Percentiles rank a stretch among this genome's conserved stretches.
Conservation (phyloP, 2,888 invertebrate genomes). For the Cordylochernes scorpioides region DNA sequence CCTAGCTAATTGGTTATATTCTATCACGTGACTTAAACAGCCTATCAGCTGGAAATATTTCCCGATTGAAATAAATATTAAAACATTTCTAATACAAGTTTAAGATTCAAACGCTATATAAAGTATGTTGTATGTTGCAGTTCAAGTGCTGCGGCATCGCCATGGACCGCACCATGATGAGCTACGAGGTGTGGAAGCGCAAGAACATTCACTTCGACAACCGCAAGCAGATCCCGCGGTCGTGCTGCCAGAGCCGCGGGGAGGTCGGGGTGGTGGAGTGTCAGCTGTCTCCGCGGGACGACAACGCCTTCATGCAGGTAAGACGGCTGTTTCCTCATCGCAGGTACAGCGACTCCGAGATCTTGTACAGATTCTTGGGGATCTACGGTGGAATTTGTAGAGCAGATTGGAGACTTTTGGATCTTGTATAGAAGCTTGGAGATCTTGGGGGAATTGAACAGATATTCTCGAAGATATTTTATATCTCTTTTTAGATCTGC, state of each 20-base stretch:
- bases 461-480: too few relatives aligned
- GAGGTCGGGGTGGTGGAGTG: slow-evolving; percentile 6
- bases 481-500: too few relatives aligned
- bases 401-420: too few relatives aligned
- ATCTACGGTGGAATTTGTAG: too few relatives aligned
- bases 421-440: too few relatives aligned
- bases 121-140: slow-evolving; percentile 2
- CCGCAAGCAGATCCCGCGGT: slow-evolving; percentile 6
- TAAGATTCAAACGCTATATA: neutral
- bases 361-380: too few relatives aligned
- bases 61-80: neutral
- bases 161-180: slow-evolving; percentile 4
- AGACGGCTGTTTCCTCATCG: neutral
- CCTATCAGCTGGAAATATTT: neutral
- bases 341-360: too few relatives aligned
- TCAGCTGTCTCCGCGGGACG: slow-evolving; percentile 7
- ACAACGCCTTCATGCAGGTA: slow-evolving; percentile 9
- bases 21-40: too few relatives aligned
- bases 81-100: neutral
- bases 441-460: too few relatives aligned
- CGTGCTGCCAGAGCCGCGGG: slow-evolving; percentile 9
- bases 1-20: too few relatives aligned
- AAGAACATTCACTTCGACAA: slow-evolving; percentile 7
- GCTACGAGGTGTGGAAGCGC: slow-evolving; percentile 7
- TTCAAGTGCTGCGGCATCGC: slow-evolving; percentile 11